Evolutionary conservation across 2,888 invertebrate genomes (phyloP).

Genomic region (Acanthosepion pharaonis): DNA sequence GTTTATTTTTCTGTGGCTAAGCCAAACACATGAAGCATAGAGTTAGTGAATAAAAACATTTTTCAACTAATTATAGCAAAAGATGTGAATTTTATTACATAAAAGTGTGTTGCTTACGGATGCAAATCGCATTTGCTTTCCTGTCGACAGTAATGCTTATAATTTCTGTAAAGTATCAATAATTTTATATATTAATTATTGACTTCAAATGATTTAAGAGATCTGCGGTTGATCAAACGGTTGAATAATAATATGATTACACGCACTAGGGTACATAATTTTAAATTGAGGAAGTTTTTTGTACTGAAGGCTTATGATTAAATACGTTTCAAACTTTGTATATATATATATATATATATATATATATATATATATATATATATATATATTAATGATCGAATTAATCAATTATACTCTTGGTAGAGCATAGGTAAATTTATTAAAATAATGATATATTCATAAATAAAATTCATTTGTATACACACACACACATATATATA

Average conservation of each 20-base stretch:
- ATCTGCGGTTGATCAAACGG: not conserved
- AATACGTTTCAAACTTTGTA: not conserved
- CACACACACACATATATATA: not conserved
- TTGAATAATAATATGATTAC: not conserved
- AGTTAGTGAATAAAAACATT: not conserved
- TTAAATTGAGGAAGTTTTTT: not conserved
- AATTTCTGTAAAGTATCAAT: not conserved
- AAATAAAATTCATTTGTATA: too few relatives aligned
- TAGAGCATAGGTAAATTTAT: too few relatives aligned
- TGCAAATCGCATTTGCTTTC: not conserved
- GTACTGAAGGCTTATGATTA: not conserved
- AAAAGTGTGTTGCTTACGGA: not conserved
- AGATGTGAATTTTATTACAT: not conserved
- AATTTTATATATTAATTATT: not conserved
- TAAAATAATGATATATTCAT: too few relatives aligned
- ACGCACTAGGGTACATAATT: not conserved
- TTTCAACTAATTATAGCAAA: not conserved
- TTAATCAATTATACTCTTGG: too few relatives aligned
- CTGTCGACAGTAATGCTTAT: not conserved
- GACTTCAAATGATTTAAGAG: not conserved
- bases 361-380: not conserved
- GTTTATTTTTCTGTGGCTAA: not conserved
- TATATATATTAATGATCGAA: too few relatives aligned
- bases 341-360: not conserved
- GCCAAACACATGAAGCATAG: not conserved